Percentiles rank a stretch among this genome's conserved stretches.
Conservation (phyloP, 2,888 invertebrate genomes). For the Conops quadrifasciatus region DNA sequence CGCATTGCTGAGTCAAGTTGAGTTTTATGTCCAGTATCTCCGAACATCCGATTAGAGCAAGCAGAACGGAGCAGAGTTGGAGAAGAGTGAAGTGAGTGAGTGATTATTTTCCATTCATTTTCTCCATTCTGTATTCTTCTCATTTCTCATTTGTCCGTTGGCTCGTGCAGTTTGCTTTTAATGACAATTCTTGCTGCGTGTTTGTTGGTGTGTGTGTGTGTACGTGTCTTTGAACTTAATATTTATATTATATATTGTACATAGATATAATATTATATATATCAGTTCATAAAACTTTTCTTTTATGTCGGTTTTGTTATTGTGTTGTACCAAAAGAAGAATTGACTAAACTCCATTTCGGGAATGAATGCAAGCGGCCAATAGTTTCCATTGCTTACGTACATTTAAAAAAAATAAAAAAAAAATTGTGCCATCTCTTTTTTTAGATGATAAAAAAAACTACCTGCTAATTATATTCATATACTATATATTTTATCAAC, state of each 20-base stretch:
- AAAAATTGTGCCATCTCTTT: no score
- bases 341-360: neutral
- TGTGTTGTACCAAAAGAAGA: neutral
- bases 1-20: neutral
- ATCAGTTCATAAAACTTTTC: no score
- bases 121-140: slow-evolving; percentile 32
- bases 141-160: slow-evolving; percentile 54
- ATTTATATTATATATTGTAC: slow-evolving; percentile 2
- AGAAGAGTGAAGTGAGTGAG: neutral
- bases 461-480: no score
- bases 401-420: no score
- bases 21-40: neutral
- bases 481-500: no score
- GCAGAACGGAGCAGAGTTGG: neutral
- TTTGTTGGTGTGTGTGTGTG: slow-evolving; percentile 11
- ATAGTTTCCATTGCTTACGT: no score
- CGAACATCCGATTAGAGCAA: neutral
- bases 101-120: slow-evolving; percentile 24
- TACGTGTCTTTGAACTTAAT: slow-evolving; percentile 6
- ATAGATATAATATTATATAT: neutral
- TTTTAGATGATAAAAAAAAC: no score
- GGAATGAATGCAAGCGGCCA: no score
- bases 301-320: neutral
- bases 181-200: slow-evolving; percentile 24
- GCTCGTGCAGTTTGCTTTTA: slow-evolving; percentile 48